phyloP scores from a whole-genome alignment of 2,797 vertebrate species.

The Kryptolebias ocellatus region DNA sequence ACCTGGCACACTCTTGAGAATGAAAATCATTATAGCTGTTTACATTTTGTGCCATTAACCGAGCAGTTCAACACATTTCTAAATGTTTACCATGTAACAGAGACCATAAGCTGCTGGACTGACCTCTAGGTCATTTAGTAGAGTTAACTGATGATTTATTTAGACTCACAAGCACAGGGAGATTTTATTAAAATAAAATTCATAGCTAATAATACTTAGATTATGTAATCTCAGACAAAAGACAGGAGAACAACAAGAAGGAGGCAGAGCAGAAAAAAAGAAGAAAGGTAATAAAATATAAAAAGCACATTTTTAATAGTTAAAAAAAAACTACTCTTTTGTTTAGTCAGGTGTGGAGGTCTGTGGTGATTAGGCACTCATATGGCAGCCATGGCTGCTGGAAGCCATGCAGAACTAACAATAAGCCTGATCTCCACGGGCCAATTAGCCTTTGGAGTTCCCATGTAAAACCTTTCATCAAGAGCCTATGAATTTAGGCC shows the following conservation, averaged over 20 bases:
- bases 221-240: constrained; percentile 49
- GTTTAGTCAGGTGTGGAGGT: constrained; percentile 82
- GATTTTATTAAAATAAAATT: constrained; percentile 58
- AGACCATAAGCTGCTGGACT: constrained; percentile 15
- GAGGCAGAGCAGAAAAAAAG: constrained; percentile 25
- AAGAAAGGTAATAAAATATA: constrained; percentile 35
- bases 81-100: constrained; percentile 27
- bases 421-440: constrained; percentile 80
- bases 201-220: constrained; percentile 53
- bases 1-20: neutral
- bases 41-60: constrained; percentile 14
- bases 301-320: constrained; percentile 55
- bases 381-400: constrained; percentile 75
- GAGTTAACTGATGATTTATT: constrained; percentile 50
- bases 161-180: constrained; percentile 46
- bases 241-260: constrained; percentile 17
- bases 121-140: constrained; percentile 40
- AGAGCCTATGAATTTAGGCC: constrained; percentile 76
- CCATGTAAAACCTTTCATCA: constrained; percentile 83
- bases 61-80: constrained; percentile 8
- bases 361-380: constrained; percentile 80
- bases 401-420: constrained; percentile 84
- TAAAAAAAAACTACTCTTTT: constrained; percentile 73
- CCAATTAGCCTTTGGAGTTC: constrained; percentile 85
- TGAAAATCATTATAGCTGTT: constrained; percentile 12